These are phyloP conservation scores for Drosophila aff. DNA, from an alignment of 1,140 invertebrate genomes.

Conservation along the genomic window DNA sequence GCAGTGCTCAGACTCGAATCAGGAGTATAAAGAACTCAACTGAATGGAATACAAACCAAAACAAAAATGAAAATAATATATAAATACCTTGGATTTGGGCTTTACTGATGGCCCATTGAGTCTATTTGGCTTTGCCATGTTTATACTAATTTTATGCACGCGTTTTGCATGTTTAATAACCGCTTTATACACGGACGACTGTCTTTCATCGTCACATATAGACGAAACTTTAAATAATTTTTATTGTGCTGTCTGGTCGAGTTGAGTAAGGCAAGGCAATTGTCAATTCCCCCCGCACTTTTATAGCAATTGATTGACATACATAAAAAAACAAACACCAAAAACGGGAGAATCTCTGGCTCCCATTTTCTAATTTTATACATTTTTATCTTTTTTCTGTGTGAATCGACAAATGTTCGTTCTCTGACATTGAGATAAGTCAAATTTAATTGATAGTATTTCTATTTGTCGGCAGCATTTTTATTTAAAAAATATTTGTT, in stretches of 20 bases:
- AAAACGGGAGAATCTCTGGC: background rate
- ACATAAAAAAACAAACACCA: background rate
- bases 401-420: slow-evolving; percentile 3
- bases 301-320: slow-evolving; percentile 3
- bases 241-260: background rate
- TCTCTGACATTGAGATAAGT: slow-evolving; percentile 13
- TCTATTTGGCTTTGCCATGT: slow-evolving; percentile 21
- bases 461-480: background rate
- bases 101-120: slow-evolving; percentile 21
- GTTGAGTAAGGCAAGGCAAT: slow-evolving; percentile 8
- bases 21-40: slow-evolving; percentile 8
- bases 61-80: slow-evolving; percentile 1
- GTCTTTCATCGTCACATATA: slow-evolving; percentile 1
- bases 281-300: slow-evolving; percentile 9
- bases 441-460: slow-evolving; percentile 5
- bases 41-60: background rate
- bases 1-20: background rate
- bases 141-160: slow-evolving; percentile 79
- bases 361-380: slow-evolving; percentile 2
- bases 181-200: slow-evolving; percentile 1
- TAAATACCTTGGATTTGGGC: slow-evolving; percentile 20
- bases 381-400: slow-evolving; percentile 11
- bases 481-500: background rate
- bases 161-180: slow-evolving; percentile 67
- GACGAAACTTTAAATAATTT: slow-evolving; percentile 4